Evolutionary conservation across 2,888 invertebrate genomes (phyloP), one percentile per base, ranked within the genome.

Genomic region (Aphodius granarius): DNA sequence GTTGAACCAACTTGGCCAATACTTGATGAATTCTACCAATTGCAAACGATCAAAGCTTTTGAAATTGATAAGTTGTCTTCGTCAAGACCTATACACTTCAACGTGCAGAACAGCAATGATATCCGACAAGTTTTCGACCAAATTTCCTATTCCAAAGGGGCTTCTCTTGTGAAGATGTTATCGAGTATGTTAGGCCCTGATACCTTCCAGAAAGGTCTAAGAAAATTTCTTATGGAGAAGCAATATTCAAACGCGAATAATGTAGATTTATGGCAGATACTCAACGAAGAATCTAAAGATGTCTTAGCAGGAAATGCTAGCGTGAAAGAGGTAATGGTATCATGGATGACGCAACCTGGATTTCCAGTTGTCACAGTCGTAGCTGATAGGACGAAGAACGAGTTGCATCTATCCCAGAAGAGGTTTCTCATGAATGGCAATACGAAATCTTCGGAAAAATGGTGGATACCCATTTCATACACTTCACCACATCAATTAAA

Each of bases 61-160:
- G 86, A 86, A 73, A 85, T 89, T 22, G 94, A 94, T 84, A 88
- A 91, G 5, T 87, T 91, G 43, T 88, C 89, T 76, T 89, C 90
- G 0, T 91, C 93, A 0, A 91, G 92, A 84, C 91, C 93, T 3
- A 90, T 94, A 76, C 90, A 91, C 1, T 90, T 91, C 71, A 87
- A 90, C 71, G 91, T 94, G 2, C 87, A 88, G 23, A 89, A 91
- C 75, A 90, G 90, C 16, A 88, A 87, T 75, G 91, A 92, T 84
- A 92, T 93, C 71, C 86, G 89, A 43, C 91, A 93, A 82, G 91
- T 92, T 68, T 94, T 94, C 83, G 93, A 94, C 85, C 87, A 89
- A 5, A 92, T 94, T 73, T 91, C 93, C n/a, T 94, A 94, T 83
- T 89, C 90, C 20, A 94, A 94, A 88, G 92, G 94, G 63, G 92